Base-by-base conservation (phyloP, 2,797 vertebrate species). In the Menidia menidia region DNA sequence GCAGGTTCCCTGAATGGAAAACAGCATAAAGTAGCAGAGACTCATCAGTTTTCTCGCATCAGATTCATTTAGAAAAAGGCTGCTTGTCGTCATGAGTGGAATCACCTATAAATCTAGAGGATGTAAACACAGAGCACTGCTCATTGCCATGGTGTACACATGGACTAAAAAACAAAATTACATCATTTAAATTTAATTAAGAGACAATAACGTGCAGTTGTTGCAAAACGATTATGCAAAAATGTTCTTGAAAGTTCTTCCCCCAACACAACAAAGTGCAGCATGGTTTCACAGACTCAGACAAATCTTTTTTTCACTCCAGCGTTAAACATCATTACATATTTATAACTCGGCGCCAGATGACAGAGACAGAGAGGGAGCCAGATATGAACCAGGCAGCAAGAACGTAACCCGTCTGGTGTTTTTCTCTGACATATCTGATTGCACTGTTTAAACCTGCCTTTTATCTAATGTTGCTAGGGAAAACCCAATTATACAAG, bases 271-370 rank as follows among this genome's bases (percentile, higher is more conserved):
- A 86, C 86, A 82, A 89, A 89, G 73, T 73, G 71, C 60, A 59
- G 74, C 64, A 67, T 87, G 85, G 85, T 81, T 80, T 78, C 83
- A 90, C 83, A 73, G 88, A 86, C 86, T 87, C 82, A 83, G 84
- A 92, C 86, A 89, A 91, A 88, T 91, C 77, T 87, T 87, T 87
- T 83, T 87, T 90, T 91, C 85, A 86, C 82, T 82, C 83, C 77
- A 62, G 88, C 79, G 77, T 93, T 93, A 92, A 93, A 93, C 87
- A 92, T 93, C 90, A 94, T 94, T 94, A 93, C 87, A 91, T 92
- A 94, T 94, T 94, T 94, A 94, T 94, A 92, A 92, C 84, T 84
- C 82, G 75, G 89, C 80, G 90, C 89, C 90, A 92, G 89, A 93
- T 92, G 92, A 93, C 89, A 89, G 87, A 89, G 80, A 87, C 82